Evolutionary conservation across 1,140 invertebrate species (phyloP), one percentile per base, ranked within the genome.

Genomic region (Sitophilus oryzae): DNA sequence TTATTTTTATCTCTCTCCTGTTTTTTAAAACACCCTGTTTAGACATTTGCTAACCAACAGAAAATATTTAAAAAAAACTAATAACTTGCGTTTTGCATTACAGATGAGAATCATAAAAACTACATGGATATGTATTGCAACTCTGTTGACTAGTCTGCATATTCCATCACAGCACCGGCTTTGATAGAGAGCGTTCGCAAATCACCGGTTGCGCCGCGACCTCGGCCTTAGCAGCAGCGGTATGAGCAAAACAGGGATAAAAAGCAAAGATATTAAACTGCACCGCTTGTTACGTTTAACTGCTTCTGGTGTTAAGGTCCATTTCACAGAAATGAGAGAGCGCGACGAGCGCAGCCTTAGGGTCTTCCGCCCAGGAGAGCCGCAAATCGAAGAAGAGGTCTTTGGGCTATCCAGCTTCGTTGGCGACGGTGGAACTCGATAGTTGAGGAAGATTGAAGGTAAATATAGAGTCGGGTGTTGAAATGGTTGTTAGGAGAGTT

Each of bases 221-320:
- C n/a, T n/a, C n/a, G n/a, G n/a, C n/a, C n/a, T n/a, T n/a, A n/a
- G n/a, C n/a, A n/a, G n/a, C n/a, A n/a, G n/a, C n/a, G n/a, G n/a
- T n/a, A n/a, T n/a, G n/a, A n/a, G 25, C 25, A 3, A 30, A 44
- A 44, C 5, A n/a, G 11, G 34, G 42, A 44, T 23, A 37, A 46
- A 40, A 42, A 14, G 21, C n/a, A 11, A 41, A 10, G 44, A 47
- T 47, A 46, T 43, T 23, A 54, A 54, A n/a, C 19, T 54, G 52
- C 45, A 47, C 22, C 18, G 21, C 52, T 41, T 21, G 22, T 15
- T 41, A 54, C 25, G 25, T 48, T 54, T 54, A 46, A 47, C 52
- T 54, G 52, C 52, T 54, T 48, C 52, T 54, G 52, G 52, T 54
- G 52, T 54, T 54, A 54, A 47, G 52, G 52, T 54, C 52, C 35